phyloP scores from a whole-genome alignment of 2,888 invertebrate genomes.

The Punctoribates punctum region DNA sequence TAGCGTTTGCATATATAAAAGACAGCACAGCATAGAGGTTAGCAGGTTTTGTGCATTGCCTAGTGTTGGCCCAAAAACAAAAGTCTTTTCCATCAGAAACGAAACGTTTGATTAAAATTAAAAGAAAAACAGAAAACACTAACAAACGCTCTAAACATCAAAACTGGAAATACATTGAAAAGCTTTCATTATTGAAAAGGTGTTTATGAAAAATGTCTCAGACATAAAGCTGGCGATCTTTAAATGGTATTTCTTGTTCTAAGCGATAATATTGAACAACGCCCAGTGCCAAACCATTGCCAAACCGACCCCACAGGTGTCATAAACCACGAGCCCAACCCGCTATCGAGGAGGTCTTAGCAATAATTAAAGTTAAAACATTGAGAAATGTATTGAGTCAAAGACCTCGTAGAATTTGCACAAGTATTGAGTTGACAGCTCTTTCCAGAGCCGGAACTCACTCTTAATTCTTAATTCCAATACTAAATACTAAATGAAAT shows the following conservation, averaged over 20 bases:
- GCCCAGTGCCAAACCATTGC: conserved; percentile 33
- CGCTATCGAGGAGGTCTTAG: conserved; percentile 31
- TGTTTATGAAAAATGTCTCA: conserved; percentile 37
- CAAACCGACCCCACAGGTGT: conserved; percentile 37
- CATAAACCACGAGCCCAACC: conserved; percentile 37
- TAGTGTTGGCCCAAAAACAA: neutral
- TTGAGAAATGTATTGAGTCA: conserved; percentile 5
- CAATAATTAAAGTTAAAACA: conserved; percentile 29
- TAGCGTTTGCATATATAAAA: conserved; percentile 22
- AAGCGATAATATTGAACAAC: conserved; percentile 27
- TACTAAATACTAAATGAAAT: conserved; percentile 8
- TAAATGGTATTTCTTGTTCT: conserved; percentile 32
- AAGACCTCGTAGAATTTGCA: conserved; percentile 11
- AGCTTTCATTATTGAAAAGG: conserved; percentile 25
- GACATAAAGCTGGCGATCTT: conserved; percentile 23
- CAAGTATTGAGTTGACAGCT: neutral
- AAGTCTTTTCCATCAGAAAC: neutral
- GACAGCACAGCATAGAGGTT: conserved; percentile 3
- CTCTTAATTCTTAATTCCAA: conserved; percentile 11
- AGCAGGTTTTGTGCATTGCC: conserved; percentile 15
- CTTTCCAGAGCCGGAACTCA: conserved; percentile 1
- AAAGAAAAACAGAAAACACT: too few relatives aligned
- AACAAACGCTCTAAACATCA: neutral
- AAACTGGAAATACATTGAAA: conserved; percentile 14
- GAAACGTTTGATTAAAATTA: conserved; percentile 21